Base-by-base conservation (phyloP, 92 coral and sea anemone genomes). In the Zoanthus gigantus region DNA sequence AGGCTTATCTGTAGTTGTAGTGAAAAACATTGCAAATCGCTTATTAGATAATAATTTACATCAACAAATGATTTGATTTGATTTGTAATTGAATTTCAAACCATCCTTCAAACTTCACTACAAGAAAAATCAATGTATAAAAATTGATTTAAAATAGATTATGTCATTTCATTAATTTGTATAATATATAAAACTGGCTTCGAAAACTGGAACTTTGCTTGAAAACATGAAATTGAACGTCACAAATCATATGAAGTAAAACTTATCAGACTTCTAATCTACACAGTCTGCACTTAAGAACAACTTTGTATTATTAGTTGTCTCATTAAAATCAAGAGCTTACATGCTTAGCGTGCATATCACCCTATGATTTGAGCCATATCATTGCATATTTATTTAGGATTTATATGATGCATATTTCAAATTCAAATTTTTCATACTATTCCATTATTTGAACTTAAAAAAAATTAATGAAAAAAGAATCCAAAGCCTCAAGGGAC, bases 401-500 rank as follows among this genome's bases (percentile, higher is more conserved):
- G 66, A 58, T 58, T 58, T 58, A 58, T 58, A 58, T 61, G 69
- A 61, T 61, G 69, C 69, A 61, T 61, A 61, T 61, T 61, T 61
- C 69, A 61, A 61, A 61, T 61, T 61, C 69, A 61, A 61, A 61
- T 61, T 61, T 61, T 61, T 61, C 69, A 61, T 61, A 61, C 69
- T 61, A 61, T 61, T 61, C 69, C 69, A 61, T 61, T 61, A 61
- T 61, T 61, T 61, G 69, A 61, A 61, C 69, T 61, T 61, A 61
- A 61, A 61, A 61, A 61, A 61, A 61, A 61, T 61, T 61, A 61
- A 61, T 61, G 69, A 32, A 69, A 69, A 32, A 69, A 69, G 45
- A 69, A 69, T 69, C 74, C 74, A 69, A 69, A 69, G 45, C 74
- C 74, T 69, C 74, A 29, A 29, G 74, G 42, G 74, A 69, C 45